Evolutionary conservation across 2,113 vertebrate species (phyloP).

Genomic region (Phrynocephalus versicolor): DNA sequence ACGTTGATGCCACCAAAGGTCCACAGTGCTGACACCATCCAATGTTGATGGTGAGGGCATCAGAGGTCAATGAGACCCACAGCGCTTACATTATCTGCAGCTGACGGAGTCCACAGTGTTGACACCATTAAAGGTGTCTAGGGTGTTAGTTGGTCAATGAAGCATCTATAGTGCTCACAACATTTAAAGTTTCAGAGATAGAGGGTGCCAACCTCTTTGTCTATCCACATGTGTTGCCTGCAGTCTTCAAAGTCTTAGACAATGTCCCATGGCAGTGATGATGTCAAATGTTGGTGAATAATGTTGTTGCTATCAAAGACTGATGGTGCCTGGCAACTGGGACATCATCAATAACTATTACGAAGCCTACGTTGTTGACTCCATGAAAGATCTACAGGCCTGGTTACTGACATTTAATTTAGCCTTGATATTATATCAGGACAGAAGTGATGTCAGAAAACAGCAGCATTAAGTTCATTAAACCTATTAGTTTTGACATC

Average conservation of each 20-base stretch:
- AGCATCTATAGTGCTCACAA: slow-evolving; percentile 14
- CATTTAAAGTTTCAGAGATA: slow-evolving; percentile 8
- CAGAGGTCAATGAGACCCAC: slow-evolving; percentile 9
- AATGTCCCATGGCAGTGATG: not conserved
- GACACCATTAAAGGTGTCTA: slow-evolving; percentile 14
- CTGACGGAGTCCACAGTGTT: slow-evolving; percentile 35
- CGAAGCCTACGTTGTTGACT: slow-evolving; percentile 4
- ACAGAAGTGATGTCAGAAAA: not conserved
- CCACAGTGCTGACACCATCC: slow-evolving; percentile 37
- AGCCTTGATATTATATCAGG: not conserved
- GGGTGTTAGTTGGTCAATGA: slow-evolving; percentile 9
- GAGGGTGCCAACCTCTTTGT: slow-evolving; percentile 10
- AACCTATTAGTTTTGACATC: slow-evolving; percentile 10
- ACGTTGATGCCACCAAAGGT: slow-evolving; percentile 13
- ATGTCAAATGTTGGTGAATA: slow-evolving; percentile 2
- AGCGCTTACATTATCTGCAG: slow-evolving; percentile 26
- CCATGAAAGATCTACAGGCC: slow-evolving; percentile 1
- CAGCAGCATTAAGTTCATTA: not conserved
- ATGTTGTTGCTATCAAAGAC: not conserved
- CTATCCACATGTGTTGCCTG: slow-evolving; percentile 14
- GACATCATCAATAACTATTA: slow-evolving; percentile 1
- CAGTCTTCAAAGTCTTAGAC: slow-evolving; percentile 13
- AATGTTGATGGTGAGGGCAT: slow-evolving; percentile 16
- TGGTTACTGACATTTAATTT: not conserved
- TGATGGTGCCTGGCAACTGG: slow-evolving; percentile 4